Conservation (phyloP, 2,113 vertebrate species). For the Numenius arquata region DNA sequence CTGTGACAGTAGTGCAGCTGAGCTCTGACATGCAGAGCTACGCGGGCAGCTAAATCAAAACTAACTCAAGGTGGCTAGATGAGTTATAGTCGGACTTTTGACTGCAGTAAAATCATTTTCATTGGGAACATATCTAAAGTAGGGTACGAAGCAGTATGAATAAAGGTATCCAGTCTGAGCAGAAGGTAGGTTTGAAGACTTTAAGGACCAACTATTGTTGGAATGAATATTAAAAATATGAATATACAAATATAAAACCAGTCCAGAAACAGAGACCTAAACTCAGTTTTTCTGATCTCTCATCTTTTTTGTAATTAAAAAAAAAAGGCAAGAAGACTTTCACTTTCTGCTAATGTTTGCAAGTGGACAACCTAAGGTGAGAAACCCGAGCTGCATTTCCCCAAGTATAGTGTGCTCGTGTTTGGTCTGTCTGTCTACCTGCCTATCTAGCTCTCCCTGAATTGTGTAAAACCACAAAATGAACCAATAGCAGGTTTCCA, state of each 20-base stretch:
- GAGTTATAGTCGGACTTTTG: not conserved
- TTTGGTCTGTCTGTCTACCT: not conserved
- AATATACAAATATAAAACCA: not conserved
- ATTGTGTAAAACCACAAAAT: constrained; percentile 37
- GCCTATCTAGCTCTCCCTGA: not conserved
- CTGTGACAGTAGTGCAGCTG: not conserved
- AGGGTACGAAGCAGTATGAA: not conserved
- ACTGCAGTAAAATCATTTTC: not conserved
- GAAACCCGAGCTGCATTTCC: constrained; percentile 3
- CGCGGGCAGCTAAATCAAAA: not conserved
- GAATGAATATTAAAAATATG: not conserved
- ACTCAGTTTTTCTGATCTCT: constrained; percentile 24
- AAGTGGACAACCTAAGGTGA: constrained; percentile 11
- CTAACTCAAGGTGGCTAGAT: not conserved
- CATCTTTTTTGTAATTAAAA: constrained; percentile 39
- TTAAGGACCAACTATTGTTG: not conserved
- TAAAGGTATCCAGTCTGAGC: not conserved
- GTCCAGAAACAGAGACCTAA: constrained; percentile 26
- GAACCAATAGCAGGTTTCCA: constrained; percentile 42
- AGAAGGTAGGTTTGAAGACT: not conserved
- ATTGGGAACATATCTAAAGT: not conserved
- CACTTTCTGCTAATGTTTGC: constrained; percentile 11
- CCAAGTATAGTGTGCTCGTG: accelerated
- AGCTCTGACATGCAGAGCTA: not conserved
- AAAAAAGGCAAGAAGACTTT: not conserved